Evolutionary conservation across 2,888 invertebrate species (phyloP), one percentile per base, ranked within the genome.

Genomic region (Liposcelis brunnea): DNA sequence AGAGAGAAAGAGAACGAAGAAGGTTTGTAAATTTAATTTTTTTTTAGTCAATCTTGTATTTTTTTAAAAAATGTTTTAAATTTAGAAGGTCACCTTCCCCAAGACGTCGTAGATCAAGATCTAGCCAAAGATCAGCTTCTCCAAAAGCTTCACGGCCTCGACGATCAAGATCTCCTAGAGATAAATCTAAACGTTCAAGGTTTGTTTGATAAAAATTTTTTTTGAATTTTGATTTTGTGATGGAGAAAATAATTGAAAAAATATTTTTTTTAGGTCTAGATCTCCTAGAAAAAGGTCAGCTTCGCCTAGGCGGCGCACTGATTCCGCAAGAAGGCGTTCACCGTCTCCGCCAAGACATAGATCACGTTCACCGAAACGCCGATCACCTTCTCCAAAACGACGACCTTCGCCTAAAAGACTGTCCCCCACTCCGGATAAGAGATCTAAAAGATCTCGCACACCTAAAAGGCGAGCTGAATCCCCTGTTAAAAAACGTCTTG

Each of bases 51-150:
- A 12, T 47, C 31, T 1, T n/a, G 21, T 4, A 2, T 8, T n/a
- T 10, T 18, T 8, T n/a, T 31, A 8, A 6, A 19, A 3, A 2
- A 19, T 8, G 19, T 26, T 43, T 18, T 2, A n/a, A n/a, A n/a
- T n/a, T 10, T 37, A 53, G 51, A 44, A 49, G 45, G 16, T 51
- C 52, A 8, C 44, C 50, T 19, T 51, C 54, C 1, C 49, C 46
- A 2, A 53, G 54, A 42, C 42, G 51, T 26, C 50, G 49, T 45
- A 49, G 53, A 26, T 51, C 54, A 6, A 50, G 50, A 40, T 52
- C 53, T 3, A 33, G 26, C 2, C 44, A 44, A 11, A 45, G 49
- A 35, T 35, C 35, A 15, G 35, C 14, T 14, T 35, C 35, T 14
- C 35, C 35, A 10, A 14, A 26, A 26, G 8, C 35, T 4, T 14